Base-by-base conservation (phyloP, 2,888 invertebrate genomes). In the Anoplius nigerrimus region DNA sequence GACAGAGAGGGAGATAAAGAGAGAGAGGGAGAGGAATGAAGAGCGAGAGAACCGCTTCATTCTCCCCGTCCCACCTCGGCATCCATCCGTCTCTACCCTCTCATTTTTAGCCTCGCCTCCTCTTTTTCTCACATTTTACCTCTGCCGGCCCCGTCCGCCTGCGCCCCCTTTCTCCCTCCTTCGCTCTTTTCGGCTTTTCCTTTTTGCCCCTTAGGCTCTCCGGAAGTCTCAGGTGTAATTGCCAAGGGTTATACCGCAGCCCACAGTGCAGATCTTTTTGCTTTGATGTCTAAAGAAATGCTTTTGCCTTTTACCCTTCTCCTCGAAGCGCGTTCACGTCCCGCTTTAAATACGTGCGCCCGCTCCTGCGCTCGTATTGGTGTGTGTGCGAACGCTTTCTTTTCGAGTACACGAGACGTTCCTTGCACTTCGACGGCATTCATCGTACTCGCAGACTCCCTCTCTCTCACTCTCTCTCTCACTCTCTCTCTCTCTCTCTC, bases 261-360 rank as follows among this genome's bases (percentile, higher is more conserved):
- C 71, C 42, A 54, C 67, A 63, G 53, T 56, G 66, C 58, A 67
- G 58, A 74, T 77, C 70, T 66, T 75, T 80, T 75, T 62, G 42
- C 81, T 83, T 82, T 83, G 82, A 82, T 76, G 80, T 81, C 75
- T 59, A 57, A 73, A 76, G 71, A 77, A 75, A 77, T 65, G 52
- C 62, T 21, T 54, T 54, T 46, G 54, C 53, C 55, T 54, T 65
- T 67, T 42, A 56, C 57, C 58, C 24, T 34, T 11, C 11, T 34
- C 34, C 34, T 34, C 4, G 34, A 11, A 24, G 24, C 24, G 2
- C 24, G 24, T 24, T 24, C 24, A 6, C 24, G 4, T 34, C 6
- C 34, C 4, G 34, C 24, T 18, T 53, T 21, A 16, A 53, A 16
- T 27, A 34, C 13, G 24, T 45, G 15, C 11, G 42, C 16, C 11